Percentiles rank a stretch among this genome's conserved stretches.
phyloP scores from a whole-genome alignment of 2,113 vertebrate genomes.

The Laticauda laticaudata region DNA sequence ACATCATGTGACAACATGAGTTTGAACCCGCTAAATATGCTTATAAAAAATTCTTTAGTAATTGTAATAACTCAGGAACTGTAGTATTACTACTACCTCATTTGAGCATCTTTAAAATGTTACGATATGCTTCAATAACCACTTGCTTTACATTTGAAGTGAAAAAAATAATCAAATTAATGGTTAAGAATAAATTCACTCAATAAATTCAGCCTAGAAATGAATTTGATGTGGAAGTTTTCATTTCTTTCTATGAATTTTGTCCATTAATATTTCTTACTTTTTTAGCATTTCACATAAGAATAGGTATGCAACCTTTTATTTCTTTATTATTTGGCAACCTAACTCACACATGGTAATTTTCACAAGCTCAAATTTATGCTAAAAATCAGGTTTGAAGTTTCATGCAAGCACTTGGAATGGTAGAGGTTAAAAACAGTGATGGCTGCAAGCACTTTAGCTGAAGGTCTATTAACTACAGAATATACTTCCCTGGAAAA shows the following conservation, averaged over 20 bases:
- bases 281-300: neutral
- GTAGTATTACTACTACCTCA: constrained; percentile 10
- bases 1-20: no score
- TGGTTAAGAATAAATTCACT: neutral
- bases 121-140: neutral
- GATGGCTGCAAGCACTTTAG: neutral
- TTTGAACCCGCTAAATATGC: neutral
- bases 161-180: neutral
- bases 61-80: constrained; percentile 31
- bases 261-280: neutral
- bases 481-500: neutral
- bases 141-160: neutral
- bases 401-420: neutral
- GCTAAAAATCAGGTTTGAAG: neutral
- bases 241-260: neutral
- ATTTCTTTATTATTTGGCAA: neutral
- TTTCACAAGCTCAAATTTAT: neutral
- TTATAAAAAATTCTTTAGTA: neutral
- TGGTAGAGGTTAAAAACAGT: neutral
- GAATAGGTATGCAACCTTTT: neutral
- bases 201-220: neutral
- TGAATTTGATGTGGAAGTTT: neutral
- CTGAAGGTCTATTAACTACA: neutral
- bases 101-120: neutral
- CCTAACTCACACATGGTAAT: neutral